Evolutionary conservation across 2,888 invertebrate genomes (phyloP).

Genomic region (Theodoxus fluviatilis): DNA sequence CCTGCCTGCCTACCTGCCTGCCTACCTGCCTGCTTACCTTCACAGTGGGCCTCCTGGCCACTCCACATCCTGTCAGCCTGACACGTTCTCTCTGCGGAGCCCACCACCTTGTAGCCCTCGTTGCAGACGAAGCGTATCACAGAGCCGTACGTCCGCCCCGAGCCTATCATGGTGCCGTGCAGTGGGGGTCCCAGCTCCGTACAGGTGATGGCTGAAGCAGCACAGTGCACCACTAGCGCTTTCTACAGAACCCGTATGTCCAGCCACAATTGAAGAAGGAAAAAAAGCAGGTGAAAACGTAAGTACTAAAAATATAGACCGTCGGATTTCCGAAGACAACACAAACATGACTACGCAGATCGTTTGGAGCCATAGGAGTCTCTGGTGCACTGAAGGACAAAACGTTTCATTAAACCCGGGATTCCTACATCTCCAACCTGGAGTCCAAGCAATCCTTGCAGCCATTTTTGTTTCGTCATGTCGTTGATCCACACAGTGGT

Average conservation of each 20-base stretch:
- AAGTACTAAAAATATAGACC: neutral
- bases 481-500: too few relatives aligned
- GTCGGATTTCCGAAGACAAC: too few relatives aligned
- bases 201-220: slow-evolving; percentile 87
- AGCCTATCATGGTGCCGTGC: slow-evolving; percentile 91
- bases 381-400: too few relatives aligned
- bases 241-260: too few relatives aligned
- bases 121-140: slow-evolving; percentile 95
- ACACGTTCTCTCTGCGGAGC: slow-evolving; percentile 88
- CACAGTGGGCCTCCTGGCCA: slow-evolving; percentile 87
- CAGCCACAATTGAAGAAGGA: too few relatives aligned
- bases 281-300: neutral
- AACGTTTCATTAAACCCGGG: too few relatives aligned
- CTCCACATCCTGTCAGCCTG: slow-evolving; percentile 95
- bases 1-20: neutral
- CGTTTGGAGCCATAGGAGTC: too few relatives aligned
- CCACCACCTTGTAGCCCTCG: slow-evolving; percentile 89
- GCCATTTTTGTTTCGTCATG: too few relatives aligned
- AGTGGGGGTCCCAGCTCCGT: slow-evolving; percentile 88
- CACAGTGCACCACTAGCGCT: too few relatives aligned
- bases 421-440: too few relatives aligned
- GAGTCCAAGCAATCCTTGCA: too few relatives aligned
- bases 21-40: slow-evolving; percentile 72
- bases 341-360: too few relatives aligned
- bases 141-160: slow-evolving; percentile 92